Base-by-base conservation (phyloP, 1,140 invertebrate species). In the Ruditapes philippinarum region DNA sequence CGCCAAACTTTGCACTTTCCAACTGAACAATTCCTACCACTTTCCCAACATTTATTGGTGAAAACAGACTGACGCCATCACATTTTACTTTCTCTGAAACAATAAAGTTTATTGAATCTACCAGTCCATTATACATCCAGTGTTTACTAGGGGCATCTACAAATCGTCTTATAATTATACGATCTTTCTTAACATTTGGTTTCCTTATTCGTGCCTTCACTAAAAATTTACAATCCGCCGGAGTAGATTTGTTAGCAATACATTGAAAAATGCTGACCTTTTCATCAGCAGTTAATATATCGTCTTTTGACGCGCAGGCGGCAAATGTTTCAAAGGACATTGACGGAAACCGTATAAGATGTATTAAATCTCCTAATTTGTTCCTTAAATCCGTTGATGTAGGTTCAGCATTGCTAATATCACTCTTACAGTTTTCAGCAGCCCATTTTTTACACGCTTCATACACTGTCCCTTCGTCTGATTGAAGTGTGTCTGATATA, bases 271-370 rank as follows among this genome's bases (percentile, higher is more conserved):
- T n/a, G 31, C 42, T 42, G 9, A 85, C 42, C 38, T 51, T 74
- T 57, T 85, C 83, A 2, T 74, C 68, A n/a, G n/a, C 14, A 2
- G 68, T 73, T 51, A 85, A 60, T 38, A 85, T 57, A 12, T 49
- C 51, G 17, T 85, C 60, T 19, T 25, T 14, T n/a, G 83, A 73
- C 0, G 73, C 83, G 14, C 33, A 14, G 11, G 36, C 4, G 11
- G 65, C 28, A 57, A 85, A 85, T 17, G 73, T 25, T 7, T 74
- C 45, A 5, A 25, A n/a, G 19, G 45, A 2, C 83, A 85, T 85
- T 19, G 60, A 25, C 22, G 83, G 70, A 57, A 85, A 85, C 49
- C 83, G 40, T 17, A 85, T 76, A 7, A 74, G 38, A 60, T 85
- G 17, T 33, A 57, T 40, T 12, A 85, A 22, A 14, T 76, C 62